Conservation (phyloP, 1,140 invertebrate species). For the Nasonia longicornis region DNA sequence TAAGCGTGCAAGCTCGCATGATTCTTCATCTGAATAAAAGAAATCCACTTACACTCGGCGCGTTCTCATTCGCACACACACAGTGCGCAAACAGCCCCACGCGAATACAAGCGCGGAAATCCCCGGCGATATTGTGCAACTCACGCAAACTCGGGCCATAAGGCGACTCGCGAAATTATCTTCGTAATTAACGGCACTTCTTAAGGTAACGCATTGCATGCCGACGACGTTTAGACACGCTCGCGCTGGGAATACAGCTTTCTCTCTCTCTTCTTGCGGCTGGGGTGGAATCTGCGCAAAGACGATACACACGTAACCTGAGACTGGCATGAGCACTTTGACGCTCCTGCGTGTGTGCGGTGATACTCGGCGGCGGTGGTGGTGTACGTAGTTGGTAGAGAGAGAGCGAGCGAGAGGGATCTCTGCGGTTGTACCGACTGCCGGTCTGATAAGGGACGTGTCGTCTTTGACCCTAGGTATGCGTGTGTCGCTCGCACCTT, state of each 20-base stretch:
- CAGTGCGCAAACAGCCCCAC: neutral
- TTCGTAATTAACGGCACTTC: slow-evolving; percentile 70
- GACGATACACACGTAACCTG: slow-evolving; percentile 63
- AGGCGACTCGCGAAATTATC: slow-evolving; percentile 63
- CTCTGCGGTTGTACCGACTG: neutral
- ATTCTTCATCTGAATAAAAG: slow-evolving; percentile 15
- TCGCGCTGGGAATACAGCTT: slow-evolving; percentile 55
- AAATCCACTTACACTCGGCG: neutral
- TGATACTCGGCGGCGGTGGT: neutral
- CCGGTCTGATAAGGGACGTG: slow-evolving; percentile 1
- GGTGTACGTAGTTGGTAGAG: neutral
- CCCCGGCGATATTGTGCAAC: slow-evolving; percentile 28
- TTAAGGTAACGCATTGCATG: slow-evolving; percentile 70
- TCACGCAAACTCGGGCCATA: slow-evolving; percentile 33
- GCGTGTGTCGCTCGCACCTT: neutral
- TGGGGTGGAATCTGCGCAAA: slow-evolving; percentile 58
- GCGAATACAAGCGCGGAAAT: slow-evolving; percentile 19
- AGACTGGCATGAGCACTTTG: slow-evolving; percentile 63
- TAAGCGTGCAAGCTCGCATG: neutral
- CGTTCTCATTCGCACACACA: neutral
- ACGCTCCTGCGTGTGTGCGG: slow-evolving; percentile 9
- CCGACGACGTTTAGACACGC: slow-evolving; percentile 61
- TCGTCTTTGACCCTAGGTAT: neutral
- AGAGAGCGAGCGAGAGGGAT: neutral
- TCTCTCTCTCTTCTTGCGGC: slow-evolving; percentile 27